Evolutionary conservation across 1,140 invertebrate genomes (phyloP), one percentile per base, ranked within the genome.

Genomic region (Drosophila pseudoananassae): DNA sequence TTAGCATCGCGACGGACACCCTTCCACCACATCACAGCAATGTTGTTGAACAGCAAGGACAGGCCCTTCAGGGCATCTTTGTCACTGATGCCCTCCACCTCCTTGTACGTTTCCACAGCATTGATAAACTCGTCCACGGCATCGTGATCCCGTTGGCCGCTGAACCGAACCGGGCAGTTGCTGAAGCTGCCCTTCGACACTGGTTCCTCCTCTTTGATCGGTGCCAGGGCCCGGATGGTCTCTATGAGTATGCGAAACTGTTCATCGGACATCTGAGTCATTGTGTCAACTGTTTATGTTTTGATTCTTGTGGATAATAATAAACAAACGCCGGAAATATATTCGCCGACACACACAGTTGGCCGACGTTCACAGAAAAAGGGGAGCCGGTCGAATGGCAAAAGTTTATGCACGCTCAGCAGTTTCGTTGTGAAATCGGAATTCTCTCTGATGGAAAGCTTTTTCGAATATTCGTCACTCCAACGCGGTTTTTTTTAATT

Each of bases 51-150:
- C 3, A 91, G 75, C 40, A 92, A 51, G 0, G 91, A 69, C 10
- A 92, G 74, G 0, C 91, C 91, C 33, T 78, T 85, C 1, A 91
- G 47, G 6, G 91, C 91, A 50, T 92, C 91, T 31, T 68, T 75
- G 40, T 92, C 91, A n/a, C 76, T 89, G 7, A 92, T 92, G 2
- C 78, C 64, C 55, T 92, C 91, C 8, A 92, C 49, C 45, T 92
- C 85, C 52, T 92, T 92, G 59, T 90, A 92, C 1, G 91, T 76
- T 33, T 78, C 78, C 46, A 92, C 75, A 3, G 80, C 78, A 3
- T 57, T 79, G 52, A 92, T 90, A 36, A 92, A 92, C 60, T 91
- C 90, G 17, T 92, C 91, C 25, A 92, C 91, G 9, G 87, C 90
- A 51, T 90, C 87, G 51, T 91, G 71, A 58, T 92, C 91, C 6